These are phyloP conservation scores for Lanistes nyassanus DNA, from an alignment of 1,140 invertebrate species.

Conservation along the genomic window DNA sequence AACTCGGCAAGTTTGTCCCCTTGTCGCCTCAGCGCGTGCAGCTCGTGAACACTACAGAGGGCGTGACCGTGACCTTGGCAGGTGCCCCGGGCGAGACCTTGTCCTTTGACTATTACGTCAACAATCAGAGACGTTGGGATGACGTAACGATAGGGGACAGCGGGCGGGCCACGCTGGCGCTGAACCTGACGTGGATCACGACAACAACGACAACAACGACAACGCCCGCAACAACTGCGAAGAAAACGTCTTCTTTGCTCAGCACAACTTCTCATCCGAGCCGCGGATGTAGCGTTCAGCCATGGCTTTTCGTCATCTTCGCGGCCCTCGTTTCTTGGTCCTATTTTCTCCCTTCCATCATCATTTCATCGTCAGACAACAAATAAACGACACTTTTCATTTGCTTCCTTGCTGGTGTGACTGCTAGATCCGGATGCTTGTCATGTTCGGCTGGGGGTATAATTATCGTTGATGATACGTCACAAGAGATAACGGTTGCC, in stretches of 20 bases:
- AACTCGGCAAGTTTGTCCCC: constrained; percentile 11
- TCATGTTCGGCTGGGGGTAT: no score
- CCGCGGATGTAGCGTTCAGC: no score
- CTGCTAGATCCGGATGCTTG: no score
- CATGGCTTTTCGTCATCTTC: background rate
- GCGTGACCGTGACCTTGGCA: constrained; percentile 1
- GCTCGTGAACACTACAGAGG: background rate
- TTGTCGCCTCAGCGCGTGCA: constrained; percentile 7
- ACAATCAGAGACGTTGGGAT: background rate
- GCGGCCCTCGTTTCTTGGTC: background rate
- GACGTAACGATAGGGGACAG: background rate
- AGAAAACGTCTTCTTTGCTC: no score
- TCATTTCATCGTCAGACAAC: background rate
- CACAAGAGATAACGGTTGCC: no score
- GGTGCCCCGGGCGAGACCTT: constrained; percentile 8
- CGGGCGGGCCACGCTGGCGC: background rate
- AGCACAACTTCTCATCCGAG: no score
- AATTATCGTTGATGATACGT: no score
- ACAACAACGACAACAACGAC: background rate
- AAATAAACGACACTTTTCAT: background rate
- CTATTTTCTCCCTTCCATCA: background rate
- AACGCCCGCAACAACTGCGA: background rate
- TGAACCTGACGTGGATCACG: background rate
- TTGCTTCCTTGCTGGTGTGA: no score
- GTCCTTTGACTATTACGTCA: constrained; percentile 7